Percentiles rank a stretch among this genome's conserved stretches.
Conservation (phyloP, 2,888 invertebrate species). For the Steinernema carpocapsae region DNA sequence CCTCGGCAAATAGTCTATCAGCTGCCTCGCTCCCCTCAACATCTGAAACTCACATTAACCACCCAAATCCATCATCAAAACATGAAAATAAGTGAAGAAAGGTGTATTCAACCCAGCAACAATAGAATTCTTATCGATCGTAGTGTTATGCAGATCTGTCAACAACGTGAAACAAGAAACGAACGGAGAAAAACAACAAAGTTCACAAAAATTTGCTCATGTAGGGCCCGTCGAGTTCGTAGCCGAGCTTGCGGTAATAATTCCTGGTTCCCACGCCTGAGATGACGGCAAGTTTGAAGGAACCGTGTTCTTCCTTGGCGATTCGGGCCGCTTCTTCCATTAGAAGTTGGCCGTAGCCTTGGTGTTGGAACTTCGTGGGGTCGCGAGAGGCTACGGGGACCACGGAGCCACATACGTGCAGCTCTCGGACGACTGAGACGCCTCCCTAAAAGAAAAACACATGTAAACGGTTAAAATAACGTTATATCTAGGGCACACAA, state of each 20-base stretch:
- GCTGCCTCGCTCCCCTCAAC: not conserved
- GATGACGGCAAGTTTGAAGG: constrained; percentile 91
- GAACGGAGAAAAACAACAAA: constrained; percentile 24
- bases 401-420: constrained; percentile 97
- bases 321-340: constrained; percentile 98
- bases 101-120: not conserved
- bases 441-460: constrained; percentile 56
- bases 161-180: not conserved
- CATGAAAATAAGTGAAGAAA: not conserved
- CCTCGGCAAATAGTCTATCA: not conserved
- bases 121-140: not conserved
- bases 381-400: constrained; percentile 88
- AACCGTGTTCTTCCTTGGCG: constrained; percentile 80
- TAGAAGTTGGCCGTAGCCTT: constrained; percentile 94
- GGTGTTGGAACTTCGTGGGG: constrained; percentile 96
- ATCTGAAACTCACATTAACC: not conserved
- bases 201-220: constrained; percentile 80
- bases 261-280: constrained; percentile 96
- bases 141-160: not conserved
- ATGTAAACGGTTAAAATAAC: no score
- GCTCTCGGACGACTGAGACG: constrained; percentile 86
- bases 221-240: constrained; percentile 94
- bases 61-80: not conserved
- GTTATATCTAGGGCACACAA: no score
- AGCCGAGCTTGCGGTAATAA: constrained; percentile 95